Evolutionary conservation across 2,797 vertebrate species (phyloP).

Genomic region (Onychomys arenicola): DNA sequence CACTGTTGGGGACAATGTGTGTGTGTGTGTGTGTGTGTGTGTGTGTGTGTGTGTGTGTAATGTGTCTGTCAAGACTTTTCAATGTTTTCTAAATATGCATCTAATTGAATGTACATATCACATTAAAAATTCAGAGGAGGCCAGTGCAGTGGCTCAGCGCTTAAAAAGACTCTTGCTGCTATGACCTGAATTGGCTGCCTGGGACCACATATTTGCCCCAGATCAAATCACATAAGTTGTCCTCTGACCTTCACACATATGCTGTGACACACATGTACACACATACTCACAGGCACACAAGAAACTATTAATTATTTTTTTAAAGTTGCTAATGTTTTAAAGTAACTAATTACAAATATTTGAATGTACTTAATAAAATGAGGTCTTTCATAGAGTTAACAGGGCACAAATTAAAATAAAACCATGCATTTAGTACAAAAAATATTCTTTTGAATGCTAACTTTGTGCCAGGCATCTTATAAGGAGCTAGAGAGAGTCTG

Average conservation of each 20-base stretch:
- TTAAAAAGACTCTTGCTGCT: neutral
- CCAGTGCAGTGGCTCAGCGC: neutral
- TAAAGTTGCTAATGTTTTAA: conserved; percentile 9
- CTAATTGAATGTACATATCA: conserved; percentile 62
- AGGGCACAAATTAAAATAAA: conserved; percentile 63
- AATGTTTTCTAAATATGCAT: conserved; percentile 57
- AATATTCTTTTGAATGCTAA: neutral
- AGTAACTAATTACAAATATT: conserved; percentile 57
- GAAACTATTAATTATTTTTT: neutral
- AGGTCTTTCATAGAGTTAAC: conserved; percentile 27
- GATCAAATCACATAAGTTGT: neutral
- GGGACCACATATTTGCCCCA: neutral
- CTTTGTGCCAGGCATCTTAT: neutral
- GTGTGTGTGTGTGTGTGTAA: neutral
- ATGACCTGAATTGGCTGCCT: neutral
- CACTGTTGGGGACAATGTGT: neutral
- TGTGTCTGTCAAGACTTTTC: conserved; percentile 40
- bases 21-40: too few species aligned
- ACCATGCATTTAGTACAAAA: neutral
- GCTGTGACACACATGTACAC: neutral
- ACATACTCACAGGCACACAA: neutral
- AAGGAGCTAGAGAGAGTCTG: neutral
- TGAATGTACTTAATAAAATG: conserved; percentile 46
- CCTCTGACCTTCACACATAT: neutral
- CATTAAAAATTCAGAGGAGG: conserved; percentile 33